A percentile compares a stretch with the other conserved stretches of the same genome.
These are phyloP conservation scores for Crotalus helleri DNA, from an alignment of 2,113 vertebrate genomes.

Conservation along the genomic window DNA sequence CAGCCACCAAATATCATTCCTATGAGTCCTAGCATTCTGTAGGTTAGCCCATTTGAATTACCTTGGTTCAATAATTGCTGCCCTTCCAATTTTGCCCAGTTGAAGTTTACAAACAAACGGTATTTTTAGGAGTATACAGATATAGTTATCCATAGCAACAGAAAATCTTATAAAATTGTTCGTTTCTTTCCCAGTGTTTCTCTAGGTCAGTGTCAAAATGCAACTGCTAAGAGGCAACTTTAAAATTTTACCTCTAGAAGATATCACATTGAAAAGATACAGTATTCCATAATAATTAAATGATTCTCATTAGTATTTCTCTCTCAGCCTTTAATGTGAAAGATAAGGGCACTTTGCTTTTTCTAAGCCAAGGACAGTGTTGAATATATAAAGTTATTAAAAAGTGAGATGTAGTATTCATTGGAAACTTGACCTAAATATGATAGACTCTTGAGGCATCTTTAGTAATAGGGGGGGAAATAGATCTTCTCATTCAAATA, in stretches of 20 bases:
- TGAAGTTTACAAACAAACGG: not conserved
- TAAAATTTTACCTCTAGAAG: not conserved
- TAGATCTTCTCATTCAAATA: not conserved
- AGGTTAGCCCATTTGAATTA: not conserved
- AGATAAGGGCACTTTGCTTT: slow-evolving; percentile 10
- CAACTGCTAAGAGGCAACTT: slow-evolving; percentile 16
- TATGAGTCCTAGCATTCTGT: not conserved
- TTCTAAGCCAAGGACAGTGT: not conserved
- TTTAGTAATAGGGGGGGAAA: not conserved
- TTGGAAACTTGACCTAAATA: not conserved
- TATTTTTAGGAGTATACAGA: not conserved
- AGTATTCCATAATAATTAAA: slow-evolving; percentile 13
- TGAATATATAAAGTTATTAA: not conserved
- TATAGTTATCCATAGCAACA: not conserved
- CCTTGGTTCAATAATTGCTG: not conserved
- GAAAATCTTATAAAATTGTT: not conserved
- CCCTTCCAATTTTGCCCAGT: not conserved
- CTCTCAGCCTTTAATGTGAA: not conserved
- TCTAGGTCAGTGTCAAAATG: slow-evolving; percentile 15
- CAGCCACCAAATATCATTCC: not conserved
- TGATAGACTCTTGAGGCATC: not conserved
- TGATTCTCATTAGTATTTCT: not conserved
- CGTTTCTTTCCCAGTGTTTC: slow-evolving; percentile 4
- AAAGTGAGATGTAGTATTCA: slow-evolving; percentile 6
- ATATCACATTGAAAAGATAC: slow-evolving; percentile 18